These are phyloP conservation scores for Berghia stephanieae DNA, from an alignment of 1,140 invertebrate genomes.

Conservation along the genomic window DNA sequence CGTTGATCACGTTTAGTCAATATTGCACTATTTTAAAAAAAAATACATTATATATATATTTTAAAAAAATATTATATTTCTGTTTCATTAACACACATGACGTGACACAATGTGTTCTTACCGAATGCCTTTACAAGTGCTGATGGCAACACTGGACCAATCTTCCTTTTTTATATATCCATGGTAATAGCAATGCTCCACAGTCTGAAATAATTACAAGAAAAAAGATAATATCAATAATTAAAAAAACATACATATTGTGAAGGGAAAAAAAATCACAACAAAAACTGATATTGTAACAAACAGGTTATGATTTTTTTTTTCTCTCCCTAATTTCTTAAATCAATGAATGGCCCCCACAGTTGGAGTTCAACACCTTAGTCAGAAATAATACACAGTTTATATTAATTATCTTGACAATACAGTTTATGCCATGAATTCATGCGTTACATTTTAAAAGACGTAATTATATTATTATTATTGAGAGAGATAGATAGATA, in stretches of 20 bases:
- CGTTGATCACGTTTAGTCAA: too few species aligned
- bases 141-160: conserved; percentile 93
- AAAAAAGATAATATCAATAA: not conserved
- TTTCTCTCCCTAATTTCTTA: not conserved
- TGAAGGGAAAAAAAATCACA: not conserved
- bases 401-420: too few species aligned
- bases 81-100: not conserved
- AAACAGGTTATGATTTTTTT: not conserved
- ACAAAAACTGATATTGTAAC: not conserved
- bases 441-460: too few species aligned
- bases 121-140: conserved; percentile 93
- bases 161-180: conserved; percentile 94
- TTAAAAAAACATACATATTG: not conserved
- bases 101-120: conserved; percentile 34
- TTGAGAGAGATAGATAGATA: too few species aligned
- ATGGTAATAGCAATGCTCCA: conserved; percentile 94
- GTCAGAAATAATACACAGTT: not conserved
- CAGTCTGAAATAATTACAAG: conserved; percentile 38
- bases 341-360: not conserved
- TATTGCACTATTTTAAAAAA: too few species aligned
- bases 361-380: not conserved
- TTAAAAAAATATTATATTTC: too few species aligned
- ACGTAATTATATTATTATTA: too few species aligned
- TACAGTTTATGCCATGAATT: too few species aligned
- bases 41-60: too few species aligned